These are phyloP conservation scores for Leptodirus hochenwartii DNA, from an alignment of 2,888 invertebrate genomes.

Conservation along the genomic window DNA sequence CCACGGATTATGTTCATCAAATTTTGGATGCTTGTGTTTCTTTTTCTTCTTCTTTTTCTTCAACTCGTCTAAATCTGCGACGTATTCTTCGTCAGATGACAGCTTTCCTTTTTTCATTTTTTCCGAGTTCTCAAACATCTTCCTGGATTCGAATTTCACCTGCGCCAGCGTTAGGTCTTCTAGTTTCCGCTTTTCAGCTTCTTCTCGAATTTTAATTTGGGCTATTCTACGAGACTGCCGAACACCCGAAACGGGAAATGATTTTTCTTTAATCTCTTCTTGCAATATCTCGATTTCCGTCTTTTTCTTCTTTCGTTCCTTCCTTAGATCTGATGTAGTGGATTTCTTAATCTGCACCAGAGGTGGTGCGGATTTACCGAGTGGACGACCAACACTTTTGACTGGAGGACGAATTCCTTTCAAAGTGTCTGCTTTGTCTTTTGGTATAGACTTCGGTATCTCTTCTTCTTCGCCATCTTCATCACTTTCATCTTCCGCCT, in stretches of 20 bases:
- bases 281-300: too few relatives aligned
- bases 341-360: too few relatives aligned
- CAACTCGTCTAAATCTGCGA: conserved; percentile 27
- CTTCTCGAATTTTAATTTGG: conserved; percentile 72
- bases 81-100: conserved; percentile 25
- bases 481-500: too few relatives aligned
- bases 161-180: conserved; percentile 57
- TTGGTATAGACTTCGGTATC: too few relatives aligned
- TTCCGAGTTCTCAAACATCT: conserved; percentile 16
- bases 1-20: conserved; percentile 38
- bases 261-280: conserved; percentile 1
- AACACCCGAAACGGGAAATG: conserved; percentile 33
- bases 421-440: too few relatives aligned
- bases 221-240: conserved; percentile 73
- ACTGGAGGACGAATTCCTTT: too few relatives aligned
- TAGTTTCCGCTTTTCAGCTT: conserved; percentile 54
- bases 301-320: too few relatives aligned
- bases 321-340: too few relatives aligned
- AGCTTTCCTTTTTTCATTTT: conserved; percentile 19
- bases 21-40: conserved; percentile 19
- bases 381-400: too few relatives aligned
- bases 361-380: too few relatives aligned
- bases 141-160: conserved; percentile 43
- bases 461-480: too few relatives aligned
- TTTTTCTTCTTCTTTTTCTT: conserved; percentile 23